A percentile compares a stretch with the other conserved stretches of the same genome.
phyloP scores from a whole-genome alignment of 2,797 vertebrate species.

The Alca torda region DNA sequence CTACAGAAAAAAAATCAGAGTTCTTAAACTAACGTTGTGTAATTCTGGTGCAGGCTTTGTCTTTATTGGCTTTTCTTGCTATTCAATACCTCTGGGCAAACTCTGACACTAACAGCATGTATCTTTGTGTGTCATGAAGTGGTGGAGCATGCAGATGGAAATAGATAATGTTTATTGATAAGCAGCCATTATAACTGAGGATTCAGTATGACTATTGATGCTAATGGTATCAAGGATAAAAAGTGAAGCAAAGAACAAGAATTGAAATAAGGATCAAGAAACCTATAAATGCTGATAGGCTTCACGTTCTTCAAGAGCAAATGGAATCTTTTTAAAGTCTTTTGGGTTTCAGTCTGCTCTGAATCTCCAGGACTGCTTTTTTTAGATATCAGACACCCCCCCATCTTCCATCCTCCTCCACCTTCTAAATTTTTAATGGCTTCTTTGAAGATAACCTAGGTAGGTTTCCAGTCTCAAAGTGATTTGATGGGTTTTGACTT shows the following conservation, averaged over 20 bases:
- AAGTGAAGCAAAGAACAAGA: not conserved
- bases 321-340: not conserved
- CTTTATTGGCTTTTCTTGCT: not conserved
- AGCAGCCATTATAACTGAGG: not conserved
- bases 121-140: not conserved
- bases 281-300: not conserved
- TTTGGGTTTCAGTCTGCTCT: slow-evolving; percentile 29
- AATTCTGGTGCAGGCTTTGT: not conserved
- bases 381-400: not conserved
- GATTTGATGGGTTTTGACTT: not conserved
- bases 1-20: not conserved
- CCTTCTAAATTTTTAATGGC: not conserved
- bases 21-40: not conserved
- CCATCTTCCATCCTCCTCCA: not conserved
- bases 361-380: not conserved
- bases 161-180: not conserved
- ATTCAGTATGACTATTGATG: not conserved
- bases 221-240: not conserved
- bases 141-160: not conserved
- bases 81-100: slow-evolving; percentile 17
- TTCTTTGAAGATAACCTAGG: not conserved
- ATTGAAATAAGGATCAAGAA: not conserved
- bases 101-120: not conserved
- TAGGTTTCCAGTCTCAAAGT: not conserved
- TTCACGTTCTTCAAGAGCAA: not conserved